Percentiles rank a stretch among this genome's conserved stretches.
Evolutionary conservation across 2,888 invertebrate genomes (phyloP).

Genomic region (Drosophila neonasuta): DNA sequence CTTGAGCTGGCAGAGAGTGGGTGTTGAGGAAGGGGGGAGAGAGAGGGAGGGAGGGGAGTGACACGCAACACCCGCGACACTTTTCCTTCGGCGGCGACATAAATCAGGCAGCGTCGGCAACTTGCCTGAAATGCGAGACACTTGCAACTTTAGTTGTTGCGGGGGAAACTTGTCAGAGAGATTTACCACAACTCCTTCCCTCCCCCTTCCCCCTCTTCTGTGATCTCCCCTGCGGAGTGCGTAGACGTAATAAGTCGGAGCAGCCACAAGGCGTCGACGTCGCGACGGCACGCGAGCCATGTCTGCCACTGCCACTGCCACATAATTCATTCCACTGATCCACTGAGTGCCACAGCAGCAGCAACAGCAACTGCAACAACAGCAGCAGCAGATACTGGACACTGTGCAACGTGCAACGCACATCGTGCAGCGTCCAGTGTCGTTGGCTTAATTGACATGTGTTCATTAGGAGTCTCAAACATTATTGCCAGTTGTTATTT

Average conservation of each 20-base stretch:
- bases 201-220: background rate
- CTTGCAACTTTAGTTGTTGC: slow-evolving; percentile 43
- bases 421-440: slow-evolving; percentile 28
- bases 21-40: background rate
- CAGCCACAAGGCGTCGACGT: slow-evolving; percentile 33
- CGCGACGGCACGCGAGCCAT: slow-evolving; percentile 50
- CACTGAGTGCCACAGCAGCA: slow-evolving; percentile 34
- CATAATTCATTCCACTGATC: slow-evolving; percentile 34
- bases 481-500: slow-evolving; percentile 34
- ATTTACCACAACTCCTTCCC: slow-evolving; percentile 12
- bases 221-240: slow-evolving; percentile 24
- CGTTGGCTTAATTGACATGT: slow-evolving; percentile 69
- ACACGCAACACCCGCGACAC: slow-evolving; percentile 73
- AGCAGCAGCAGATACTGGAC: slow-evolving; percentile 34
- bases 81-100: slow-evolving; percentile 63
- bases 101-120: slow-evolving; percentile 56
- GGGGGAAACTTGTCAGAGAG: slow-evolving; percentile 49
- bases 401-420: slow-evolving; percentile 10
- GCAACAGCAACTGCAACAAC: background rate
- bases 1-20: slow-evolving; percentile 14
- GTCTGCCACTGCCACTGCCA: slow-evolving; percentile 32
- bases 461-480: slow-evolving; percentile 63
- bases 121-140: slow-evolving; percentile 63
- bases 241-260: slow-evolving; percentile 59
- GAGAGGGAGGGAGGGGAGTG: slow-evolving; percentile 10